Evolutionary conservation across 2,797 vertebrate genomes (phyloP), one percentile per base, ranked within the genome.

Genomic region (Onychomys leucogaster): DNA sequence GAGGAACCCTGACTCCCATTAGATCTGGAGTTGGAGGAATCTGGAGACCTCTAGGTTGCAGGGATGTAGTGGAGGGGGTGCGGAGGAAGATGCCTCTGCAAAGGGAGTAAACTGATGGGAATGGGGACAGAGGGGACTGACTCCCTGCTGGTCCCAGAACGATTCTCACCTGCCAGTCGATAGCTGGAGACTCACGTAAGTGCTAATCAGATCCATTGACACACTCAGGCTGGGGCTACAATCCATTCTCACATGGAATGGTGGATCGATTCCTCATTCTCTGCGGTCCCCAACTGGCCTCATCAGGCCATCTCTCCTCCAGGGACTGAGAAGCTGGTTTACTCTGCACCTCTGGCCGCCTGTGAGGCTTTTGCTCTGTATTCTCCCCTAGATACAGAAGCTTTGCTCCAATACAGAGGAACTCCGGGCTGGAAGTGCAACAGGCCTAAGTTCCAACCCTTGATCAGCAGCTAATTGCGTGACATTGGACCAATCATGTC

Each of bases 231-330:
- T 89, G 94, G 93, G 97, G 97, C 95, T 95, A 81, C 96, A 98
- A 93, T 98, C 98, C 97, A 99, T 99, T 99, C 98, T 98, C 99
- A 98, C 98, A 98, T 98, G 94, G 96, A 97, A 96, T 94, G 96
- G 96, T 91, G 57, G 81, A 94, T 97, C 98, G 98, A 98, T 98
- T 97, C 95, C 97, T 98, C 12, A 23, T 95, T 98, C 97, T 98
- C 90, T 96, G 49, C 49, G 96, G 89, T 95, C 69, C 41, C 41
- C 75, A 83, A 81, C 49, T 76, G 94, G 90, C 46, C 77, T 95
- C 95, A 87, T 91, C 95, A 97, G 91, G 43, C 89, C 84, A 69
- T 92, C 85, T 34, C 12, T 95, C 94, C 94, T 94, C 89, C 89
- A 95, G 76, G 37, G 89, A 52, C 75, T 61, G 86, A 91, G 89